These are phyloP conservation scores for Rhinolophus ferrumequinum DNA, from an alignment of 2,113 vertebrate species.

Conservation along the genomic window DNA sequence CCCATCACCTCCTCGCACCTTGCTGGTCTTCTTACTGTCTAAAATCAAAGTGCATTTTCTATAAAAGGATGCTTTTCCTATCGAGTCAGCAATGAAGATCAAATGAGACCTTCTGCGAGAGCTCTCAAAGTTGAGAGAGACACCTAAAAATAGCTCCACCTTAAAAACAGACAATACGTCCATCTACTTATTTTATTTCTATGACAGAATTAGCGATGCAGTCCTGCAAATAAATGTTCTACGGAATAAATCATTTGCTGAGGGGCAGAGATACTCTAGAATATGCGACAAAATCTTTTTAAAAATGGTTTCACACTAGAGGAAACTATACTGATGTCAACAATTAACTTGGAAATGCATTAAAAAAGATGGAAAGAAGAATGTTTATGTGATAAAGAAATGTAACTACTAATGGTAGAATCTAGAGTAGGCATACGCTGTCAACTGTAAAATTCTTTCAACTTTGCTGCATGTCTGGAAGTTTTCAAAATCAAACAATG, in stretches of 20 bases:
- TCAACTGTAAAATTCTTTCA: background rate
- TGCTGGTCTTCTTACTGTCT: background rate
- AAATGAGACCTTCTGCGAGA: background rate
- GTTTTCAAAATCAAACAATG: background rate
- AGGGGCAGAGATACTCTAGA: background rate
- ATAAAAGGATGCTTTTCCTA: background rate
- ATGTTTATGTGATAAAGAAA: background rate
- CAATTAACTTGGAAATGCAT: background rate
- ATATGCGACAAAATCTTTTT: background rate
- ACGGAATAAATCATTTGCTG: background rate
- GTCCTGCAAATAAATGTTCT: background rate
- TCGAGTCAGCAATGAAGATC: background rate
- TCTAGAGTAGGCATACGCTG: background rate
- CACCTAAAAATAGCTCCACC: background rate
- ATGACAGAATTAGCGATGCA: background rate
- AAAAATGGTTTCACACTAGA: background rate
- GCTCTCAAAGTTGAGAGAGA: background rate
- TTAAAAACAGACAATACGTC: background rate
- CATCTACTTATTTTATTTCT: background rate
- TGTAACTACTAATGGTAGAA: background rate
- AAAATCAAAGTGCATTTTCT: background rate
- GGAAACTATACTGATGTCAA: background rate
- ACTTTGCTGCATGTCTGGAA: background rate
- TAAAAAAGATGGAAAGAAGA: background rate
- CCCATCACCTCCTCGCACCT: background rate